Percentiles rank a stretch among this genome's conserved stretches.
Evolutionary conservation across 1,140 invertebrate species (phyloP).

Genomic region (Drosophila subobscura): DNA sequence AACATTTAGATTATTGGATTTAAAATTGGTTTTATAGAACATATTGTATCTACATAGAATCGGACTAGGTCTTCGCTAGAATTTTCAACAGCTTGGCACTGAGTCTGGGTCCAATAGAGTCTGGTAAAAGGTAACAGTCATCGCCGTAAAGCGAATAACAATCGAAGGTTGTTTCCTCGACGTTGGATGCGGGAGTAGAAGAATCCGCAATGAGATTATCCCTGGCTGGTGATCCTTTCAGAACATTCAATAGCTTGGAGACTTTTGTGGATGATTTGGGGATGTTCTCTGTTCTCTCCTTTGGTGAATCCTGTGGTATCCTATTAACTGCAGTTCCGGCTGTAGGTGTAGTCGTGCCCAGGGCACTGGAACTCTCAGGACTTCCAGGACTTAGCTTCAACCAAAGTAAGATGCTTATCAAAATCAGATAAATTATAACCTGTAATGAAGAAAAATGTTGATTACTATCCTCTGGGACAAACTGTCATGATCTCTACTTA

Average conservation of each 20-base stretch:
- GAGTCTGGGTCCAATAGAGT: constrained; percentile 25
- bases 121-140: constrained; percentile 9
- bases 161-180: constrained; percentile 15
- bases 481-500: constrained; percentile 41
- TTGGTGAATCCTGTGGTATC: constrained; percentile 10
- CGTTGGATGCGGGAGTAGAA: not conserved
- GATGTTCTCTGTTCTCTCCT: too few relatives aligned
- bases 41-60: too few relatives aligned
- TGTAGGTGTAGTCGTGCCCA: not conserved
- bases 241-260: constrained; percentile 17
- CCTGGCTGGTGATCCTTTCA: not conserved
- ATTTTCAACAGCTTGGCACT: constrained; percentile 35
- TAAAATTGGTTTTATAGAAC: too few relatives aligned
- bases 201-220: not conserved
- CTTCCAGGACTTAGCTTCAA: constrained; percentile 9
- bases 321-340: not conserved
- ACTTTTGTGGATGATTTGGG: not conserved
- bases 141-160: constrained; percentile 15
- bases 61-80: not conserved
- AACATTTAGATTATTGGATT: too few relatives aligned
- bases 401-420: constrained; percentile 22
- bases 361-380: not conserved
- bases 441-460: not conserved
- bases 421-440: constrained; percentile 13
- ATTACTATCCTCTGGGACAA: constrained; percentile 4